Evolutionary conservation across 2,888 invertebrate species (phyloP), one percentile per base, ranked within the genome.

Genomic region (Dryobotodes eremita): DNA sequence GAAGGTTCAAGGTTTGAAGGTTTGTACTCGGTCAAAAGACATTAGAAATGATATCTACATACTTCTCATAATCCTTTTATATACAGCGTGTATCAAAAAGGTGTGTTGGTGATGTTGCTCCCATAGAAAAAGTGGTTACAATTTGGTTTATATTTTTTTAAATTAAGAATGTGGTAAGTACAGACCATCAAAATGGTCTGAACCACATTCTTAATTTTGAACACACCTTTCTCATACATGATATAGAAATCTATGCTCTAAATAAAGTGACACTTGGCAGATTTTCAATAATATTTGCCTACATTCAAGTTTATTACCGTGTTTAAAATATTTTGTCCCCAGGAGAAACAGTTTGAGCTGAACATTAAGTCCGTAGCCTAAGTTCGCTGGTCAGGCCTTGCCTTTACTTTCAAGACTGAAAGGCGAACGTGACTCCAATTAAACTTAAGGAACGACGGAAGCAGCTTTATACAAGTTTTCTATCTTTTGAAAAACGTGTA

Each of bases 341-440:
- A 36, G 13, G n/a, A 26, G 8, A 53, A 8, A 17, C 4, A 55
- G 23, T 74, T 55, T 50, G 5, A 3, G 8, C 6, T 46, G 17
- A 15, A 26, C 17, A 23, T 46, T 7, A n/a, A n/a, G 76, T 61
- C 11, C 53, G 46, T 64, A 46, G 2, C 11, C 17, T 57, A 48
- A 5, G 50, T 50, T 48, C 17, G 15, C 36, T 77, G 36, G 23
- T 23, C 42, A 50, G 48, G 20, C 20, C 55, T 53, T 46, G 26
- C 6, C 26, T 50, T 55, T 26, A 48, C 55, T 76, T 66, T 31
- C 10, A 66, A 77, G 23, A 66, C 36, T 59, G 15, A 42, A 66
- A 50, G 26, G 77, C 0, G 42, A 77, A 42, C 42, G 48, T 77
- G 36, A 77, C 55, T 77, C 48, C 48, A 77, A 65, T 76, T 48